phyloP scores from a whole-genome alignment of 2,113 vertebrate genomes.

The Ptilonorhynchus violaceus region DNA sequence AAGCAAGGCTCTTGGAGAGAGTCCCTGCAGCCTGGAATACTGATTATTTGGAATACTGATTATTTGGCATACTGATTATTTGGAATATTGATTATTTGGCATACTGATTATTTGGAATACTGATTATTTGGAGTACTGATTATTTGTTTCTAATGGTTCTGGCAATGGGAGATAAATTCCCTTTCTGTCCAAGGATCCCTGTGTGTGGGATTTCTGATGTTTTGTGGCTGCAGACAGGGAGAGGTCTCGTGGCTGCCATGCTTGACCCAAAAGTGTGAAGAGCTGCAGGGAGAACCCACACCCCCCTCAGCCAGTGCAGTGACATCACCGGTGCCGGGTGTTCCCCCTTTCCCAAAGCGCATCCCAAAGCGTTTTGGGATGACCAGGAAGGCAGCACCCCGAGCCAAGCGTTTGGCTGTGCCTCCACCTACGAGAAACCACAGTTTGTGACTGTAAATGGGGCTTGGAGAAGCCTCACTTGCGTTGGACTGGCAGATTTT shows the following conservation, averaged over 20 bases:
- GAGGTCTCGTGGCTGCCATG: neutral
- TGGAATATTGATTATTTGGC: neutral
- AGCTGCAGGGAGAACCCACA: neutral
- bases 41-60: neutral
- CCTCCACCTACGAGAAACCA: constrained; percentile 26
- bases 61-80: neutral
- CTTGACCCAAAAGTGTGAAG: neutral
- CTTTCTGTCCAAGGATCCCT: neutral
- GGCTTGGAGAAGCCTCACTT: neutral
- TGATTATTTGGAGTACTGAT: neutral
- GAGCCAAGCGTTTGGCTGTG: neutral
- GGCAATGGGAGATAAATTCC: neutral
- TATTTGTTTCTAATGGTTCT: neutral
- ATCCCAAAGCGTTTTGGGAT: neutral
- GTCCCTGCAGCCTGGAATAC: neutral
- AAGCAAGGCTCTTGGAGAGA: neutral
- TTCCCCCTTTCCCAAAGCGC: neutral
- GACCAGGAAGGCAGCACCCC: neutral
- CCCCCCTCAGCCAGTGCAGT: neutral
- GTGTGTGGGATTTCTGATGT: neutral
- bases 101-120: neutral
- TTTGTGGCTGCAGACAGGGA: neutral
- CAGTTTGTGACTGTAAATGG: neutral
- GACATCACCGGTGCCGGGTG: neutral
- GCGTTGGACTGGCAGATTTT: neutral